These are phyloP conservation scores for Brienomyrus longianalis DNA, from an alignment of 2,113 vertebrate species.

Conservation along the genomic window DNA sequence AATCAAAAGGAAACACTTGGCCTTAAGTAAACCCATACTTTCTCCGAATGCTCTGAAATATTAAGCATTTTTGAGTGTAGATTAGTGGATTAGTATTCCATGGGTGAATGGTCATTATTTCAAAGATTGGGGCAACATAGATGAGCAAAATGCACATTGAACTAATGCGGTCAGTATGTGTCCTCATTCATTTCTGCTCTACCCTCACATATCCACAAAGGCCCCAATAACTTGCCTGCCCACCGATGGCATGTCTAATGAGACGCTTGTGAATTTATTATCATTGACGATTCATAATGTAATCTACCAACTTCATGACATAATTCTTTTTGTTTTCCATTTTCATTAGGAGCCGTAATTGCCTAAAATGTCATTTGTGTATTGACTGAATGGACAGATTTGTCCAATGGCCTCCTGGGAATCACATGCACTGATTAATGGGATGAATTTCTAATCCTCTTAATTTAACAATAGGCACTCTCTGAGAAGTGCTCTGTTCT, in stretches of 20 bases:
- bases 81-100: background rate
- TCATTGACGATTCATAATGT: background rate
- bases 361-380: background rate
- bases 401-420: background rate
- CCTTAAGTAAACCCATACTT: constrained; percentile 45
- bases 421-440: background rate
- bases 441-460: constrained; percentile 15
- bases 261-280: background rate
- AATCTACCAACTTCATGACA: background rate
- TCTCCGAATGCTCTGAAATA: background rate
- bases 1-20: constrained; percentile 41
- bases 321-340: background rate
- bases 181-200: background rate
- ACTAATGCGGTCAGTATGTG: background rate
- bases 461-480: constrained; percentile 1
- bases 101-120: background rate
- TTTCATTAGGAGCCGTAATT: background rate
- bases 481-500: background rate
- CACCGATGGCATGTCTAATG: background rate
- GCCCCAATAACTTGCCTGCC: background rate
- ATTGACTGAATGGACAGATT: background rate
- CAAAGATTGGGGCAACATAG: background rate
- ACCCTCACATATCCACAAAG: background rate
- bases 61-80: background rate
- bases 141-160: background rate